A percentile compares a stretch with the other conserved stretches of the same genome.
Evolutionary conservation across 2,113 vertebrate genomes (phyloP).

Genomic region (Turnix velox): DNA sequence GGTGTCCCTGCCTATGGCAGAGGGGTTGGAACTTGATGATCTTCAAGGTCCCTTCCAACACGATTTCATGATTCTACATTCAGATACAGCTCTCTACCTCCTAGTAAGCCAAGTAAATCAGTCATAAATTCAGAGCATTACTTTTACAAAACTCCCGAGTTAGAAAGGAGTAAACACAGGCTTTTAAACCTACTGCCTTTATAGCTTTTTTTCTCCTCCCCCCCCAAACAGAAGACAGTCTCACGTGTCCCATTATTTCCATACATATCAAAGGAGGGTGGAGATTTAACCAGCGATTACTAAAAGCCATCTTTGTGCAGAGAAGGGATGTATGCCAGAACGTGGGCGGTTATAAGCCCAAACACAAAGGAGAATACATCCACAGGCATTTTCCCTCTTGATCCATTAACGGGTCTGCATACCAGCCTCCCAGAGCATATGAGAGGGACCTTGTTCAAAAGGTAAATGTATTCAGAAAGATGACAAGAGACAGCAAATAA

Average conservation of each 20-base stretch:
- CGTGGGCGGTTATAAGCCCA: constrained; percentile 62
- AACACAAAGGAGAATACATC: constrained; percentile 63
- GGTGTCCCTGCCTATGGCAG: no score
- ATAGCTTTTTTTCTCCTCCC: background rate
- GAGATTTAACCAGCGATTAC: constrained; percentile 52
- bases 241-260: constrained; percentile 63
- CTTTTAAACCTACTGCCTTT: constrained; percentile 26
- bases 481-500: constrained; percentile 37
- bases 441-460: constrained; percentile 61
- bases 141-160: background rate
- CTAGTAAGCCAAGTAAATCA: background rate
- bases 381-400: constrained; percentile 63
- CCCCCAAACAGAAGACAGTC: constrained; percentile 22
- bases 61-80: no score
- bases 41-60: no score
- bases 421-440: constrained; percentile 34
- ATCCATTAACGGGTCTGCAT: constrained; percentile 60
- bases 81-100: background rate
- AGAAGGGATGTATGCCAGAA: constrained; percentile 60
- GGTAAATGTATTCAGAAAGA: constrained; percentile 55
- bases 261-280: constrained; percentile 65
- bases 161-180: background rate
- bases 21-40: no score
- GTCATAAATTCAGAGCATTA: background rate
- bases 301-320: constrained; percentile 67